Percentiles rank a stretch among this genome's conserved stretches.
Conservation (phyloP, 1,140 invertebrate species). For the Rhyzopertha dominica region DNA sequence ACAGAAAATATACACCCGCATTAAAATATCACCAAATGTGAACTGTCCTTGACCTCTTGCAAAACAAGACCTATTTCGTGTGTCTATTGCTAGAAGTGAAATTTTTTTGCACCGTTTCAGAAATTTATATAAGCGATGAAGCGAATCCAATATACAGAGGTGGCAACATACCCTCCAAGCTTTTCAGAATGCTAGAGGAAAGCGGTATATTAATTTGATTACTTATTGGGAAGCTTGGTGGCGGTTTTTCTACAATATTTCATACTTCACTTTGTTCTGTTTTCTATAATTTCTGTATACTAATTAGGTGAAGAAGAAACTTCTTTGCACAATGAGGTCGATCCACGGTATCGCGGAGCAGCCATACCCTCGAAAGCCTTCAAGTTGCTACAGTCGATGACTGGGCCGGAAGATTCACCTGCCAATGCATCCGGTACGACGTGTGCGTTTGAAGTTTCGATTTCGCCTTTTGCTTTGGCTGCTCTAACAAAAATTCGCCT, state of each 20-base stretch:
- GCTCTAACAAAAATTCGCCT: neutral
- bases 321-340: constrained; percentile 54
- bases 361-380: constrained; percentile 69
- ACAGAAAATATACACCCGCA: too few species aligned
- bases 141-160: constrained; percentile 52
- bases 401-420: constrained; percentile 28
- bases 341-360: constrained; percentile 59
- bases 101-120: constrained; percentile 34
- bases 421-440: constrained; percentile 18
- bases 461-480: constrained; percentile 9
- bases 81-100: too few species aligned
- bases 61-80: too few species aligned
- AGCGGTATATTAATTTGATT: constrained; percentile 40
- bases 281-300: too few species aligned
- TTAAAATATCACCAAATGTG: too few species aligned
- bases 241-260: neutral
- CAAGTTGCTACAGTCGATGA: constrained; percentile 60
- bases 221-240: constrained; percentile 21
- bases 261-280: constrained; percentile 3
- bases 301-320: constrained; percentile 51
- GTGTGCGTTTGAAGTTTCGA: constrained; percentile 11
- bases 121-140: constrained; percentile 33
- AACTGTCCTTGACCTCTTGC: too few species aligned
- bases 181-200: constrained; percentile 52
- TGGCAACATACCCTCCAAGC: constrained; percentile 54